A percentile compares a stretch with the other conserved stretches of the same genome.
These are phyloP conservation scores for Phyllopteryx taeniolatus DNA, from an alignment of 2,113 vertebrate genomes.

Conservation along the genomic window DNA sequence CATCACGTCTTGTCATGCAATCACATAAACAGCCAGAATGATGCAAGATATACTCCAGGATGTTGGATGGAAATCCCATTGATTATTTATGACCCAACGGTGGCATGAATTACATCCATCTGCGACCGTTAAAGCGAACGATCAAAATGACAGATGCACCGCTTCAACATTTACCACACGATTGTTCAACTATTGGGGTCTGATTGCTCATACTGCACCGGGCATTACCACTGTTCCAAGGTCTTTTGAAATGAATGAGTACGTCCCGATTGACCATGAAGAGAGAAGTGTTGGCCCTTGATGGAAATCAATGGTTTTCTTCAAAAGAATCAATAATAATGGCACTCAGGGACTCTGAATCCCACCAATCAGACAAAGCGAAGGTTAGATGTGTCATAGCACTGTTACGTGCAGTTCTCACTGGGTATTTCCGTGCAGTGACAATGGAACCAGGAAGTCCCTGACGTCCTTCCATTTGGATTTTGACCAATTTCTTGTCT, in stretches of 20 bases:
- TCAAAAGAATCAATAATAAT: conserved; percentile 25
- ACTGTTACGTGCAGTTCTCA: not conserved
- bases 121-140: conserved; percentile 15
- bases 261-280: conserved; percentile 32
- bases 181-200: conserved; percentile 17
- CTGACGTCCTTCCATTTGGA: not conserved
- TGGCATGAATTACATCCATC: conserved; percentile 13
- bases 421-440: not conserved
- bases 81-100: conserved; percentile 13
- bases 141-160: conserved; percentile 23
- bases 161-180: conserved; percentile 8
- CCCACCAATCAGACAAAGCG: conserved; percentile 18
- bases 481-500: not conserved
- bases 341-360: conserved; percentile 12
- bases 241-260: conserved; percentile 39
- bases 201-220: conserved; percentile 18
- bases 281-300: conserved; percentile 12
- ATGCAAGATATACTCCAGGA: conserved; percentile 14
- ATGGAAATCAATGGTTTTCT: conserved; percentile 10
- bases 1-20: not conserved
- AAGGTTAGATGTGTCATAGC: conserved; percentile 13
- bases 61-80: conserved; percentile 5
- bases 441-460: not conserved
- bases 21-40: conserved; percentile 21
- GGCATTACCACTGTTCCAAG: not conserved